Evolutionary conservation across 2,797 vertebrate species (phyloP).

Genomic region (Xenops minutus): DNA sequence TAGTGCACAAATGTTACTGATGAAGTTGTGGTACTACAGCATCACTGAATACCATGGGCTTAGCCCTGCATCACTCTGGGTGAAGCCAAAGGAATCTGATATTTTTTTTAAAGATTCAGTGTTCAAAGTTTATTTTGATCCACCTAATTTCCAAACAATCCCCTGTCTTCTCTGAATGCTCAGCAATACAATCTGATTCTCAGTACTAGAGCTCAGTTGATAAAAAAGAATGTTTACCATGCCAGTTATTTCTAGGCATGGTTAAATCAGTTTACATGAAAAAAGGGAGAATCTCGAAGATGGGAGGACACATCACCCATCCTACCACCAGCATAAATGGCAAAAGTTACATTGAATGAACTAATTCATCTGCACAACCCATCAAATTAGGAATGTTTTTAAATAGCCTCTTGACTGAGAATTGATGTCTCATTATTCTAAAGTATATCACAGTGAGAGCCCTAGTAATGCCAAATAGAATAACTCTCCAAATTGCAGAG

Average conservation of each 20-base stretch:
- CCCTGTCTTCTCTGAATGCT: background rate
- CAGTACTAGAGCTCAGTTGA: background rate
- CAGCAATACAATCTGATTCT: background rate
- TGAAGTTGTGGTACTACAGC: background rate
- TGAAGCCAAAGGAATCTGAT: background rate
- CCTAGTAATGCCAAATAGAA: background rate
- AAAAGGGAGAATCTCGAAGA: background rate
- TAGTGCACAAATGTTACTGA: background rate
- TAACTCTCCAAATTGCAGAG: background rate
- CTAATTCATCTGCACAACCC: conserved; percentile 6
- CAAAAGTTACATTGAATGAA: background rate
- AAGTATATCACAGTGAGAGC: conserved; percentile 30
- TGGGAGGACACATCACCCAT: background rate
- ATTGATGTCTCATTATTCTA: conserved; percentile 43
- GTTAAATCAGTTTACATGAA: background rate
- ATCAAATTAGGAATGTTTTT: conserved; percentile 20
- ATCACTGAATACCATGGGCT: background rate
- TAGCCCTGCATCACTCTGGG: background rate
- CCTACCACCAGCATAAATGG: background rate
- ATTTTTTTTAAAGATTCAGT: background rate
- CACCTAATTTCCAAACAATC: background rate
- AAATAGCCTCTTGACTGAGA: conserved; percentile 40
- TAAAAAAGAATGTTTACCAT: background rate
- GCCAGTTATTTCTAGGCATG: background rate
- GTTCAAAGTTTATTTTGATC: background rate